Conservation (phyloP, 1,140 invertebrate genomes). For the Calosoma granatense region DNA sequence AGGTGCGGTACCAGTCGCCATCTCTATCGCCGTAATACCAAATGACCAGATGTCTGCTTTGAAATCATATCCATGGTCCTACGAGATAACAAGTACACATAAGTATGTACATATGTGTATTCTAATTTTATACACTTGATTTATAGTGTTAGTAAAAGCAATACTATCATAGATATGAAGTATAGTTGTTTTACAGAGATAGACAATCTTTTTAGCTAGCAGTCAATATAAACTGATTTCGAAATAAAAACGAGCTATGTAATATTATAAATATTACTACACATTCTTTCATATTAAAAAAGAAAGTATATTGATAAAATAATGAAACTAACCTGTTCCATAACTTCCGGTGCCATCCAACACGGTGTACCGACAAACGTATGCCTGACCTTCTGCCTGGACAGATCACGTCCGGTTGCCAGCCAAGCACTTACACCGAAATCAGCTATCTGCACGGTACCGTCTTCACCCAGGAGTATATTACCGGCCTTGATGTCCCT, state of each 20-base stretch:
- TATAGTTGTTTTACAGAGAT: no score
- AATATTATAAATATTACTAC: no score
- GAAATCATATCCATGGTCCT: conserved; percentile 97
- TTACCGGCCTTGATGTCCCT: conserved; percentile 97
- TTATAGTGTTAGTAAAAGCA: no score
- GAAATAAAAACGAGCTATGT: no score
- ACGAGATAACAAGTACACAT: conserved; percentile 25
- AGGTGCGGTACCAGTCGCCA: conserved; percentile 96
- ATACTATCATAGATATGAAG: no score
- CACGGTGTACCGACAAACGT: conserved; percentile 97
- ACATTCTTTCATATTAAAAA: no score
- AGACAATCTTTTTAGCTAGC: no score
- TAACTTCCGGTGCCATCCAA: conserved; percentile 99
- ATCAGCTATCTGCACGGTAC: conserved; percentile 96
- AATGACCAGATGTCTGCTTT: conserved; percentile 99
- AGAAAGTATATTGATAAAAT: no score
- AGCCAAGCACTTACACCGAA: conserved; percentile 92
- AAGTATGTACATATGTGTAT: neutral
- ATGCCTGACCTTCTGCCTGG: conserved; percentile 89
- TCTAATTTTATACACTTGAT: neutral
- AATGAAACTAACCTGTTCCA: conserved; percentile 88
- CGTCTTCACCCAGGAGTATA: conserved; percentile 94
- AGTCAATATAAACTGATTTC: no score
- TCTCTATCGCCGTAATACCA: conserved; percentile 97
- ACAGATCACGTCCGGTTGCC: conserved; percentile 79